Evolutionary conservation across 2,797 vertebrate species (phyloP), one percentile per base, ranked within the genome.

Genomic region (Ctenochaetus hawaiiensis): DNA sequence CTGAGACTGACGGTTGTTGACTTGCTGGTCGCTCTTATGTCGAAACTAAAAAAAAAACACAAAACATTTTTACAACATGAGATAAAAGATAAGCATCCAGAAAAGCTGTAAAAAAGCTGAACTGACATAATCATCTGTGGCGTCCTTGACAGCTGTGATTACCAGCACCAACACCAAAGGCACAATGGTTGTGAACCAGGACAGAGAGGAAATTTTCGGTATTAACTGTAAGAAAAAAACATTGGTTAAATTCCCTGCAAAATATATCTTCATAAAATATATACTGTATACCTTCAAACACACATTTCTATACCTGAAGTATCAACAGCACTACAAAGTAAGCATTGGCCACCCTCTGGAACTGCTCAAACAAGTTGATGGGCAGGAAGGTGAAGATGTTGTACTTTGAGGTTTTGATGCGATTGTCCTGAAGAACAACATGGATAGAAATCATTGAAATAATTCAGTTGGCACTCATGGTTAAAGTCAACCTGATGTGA

Each of bases 341-440:
- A 41, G 91, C 92, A 47, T 96, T 97, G 11, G 96, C 96, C 76
- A 96, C 95, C 54, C 96, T 94, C 89, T 97, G 96, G 84, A 97
- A 96, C 89, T 97, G 97, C 90, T 97, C 97, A 79, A 97, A 97
- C 91, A 97, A 80, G 87, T 97, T 97, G 77, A 97, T 88, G 60
- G 96, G 97, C 90, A 97, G 91, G 88, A 97, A 97, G 82, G 96
- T 96, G 78, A 97, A 86, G 79, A 96, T 12, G 81, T 94, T 96
- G 91, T 97, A 97, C 78, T 97, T 97, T 44, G 95, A 96, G 14
- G 96, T 97, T 85, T 96, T 96, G 89, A 97, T 97, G 75, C 76
- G 90, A 92, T 97, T 97, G 89, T 96, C 95, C 97, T 97, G 86
- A 54, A 70, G 16, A 81, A 75, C 9, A 9, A 69, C 39, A 78